Base-by-base conservation (phyloP, 2,113 vertebrate genomes). In the Gallinago paraguaiae region DNA sequence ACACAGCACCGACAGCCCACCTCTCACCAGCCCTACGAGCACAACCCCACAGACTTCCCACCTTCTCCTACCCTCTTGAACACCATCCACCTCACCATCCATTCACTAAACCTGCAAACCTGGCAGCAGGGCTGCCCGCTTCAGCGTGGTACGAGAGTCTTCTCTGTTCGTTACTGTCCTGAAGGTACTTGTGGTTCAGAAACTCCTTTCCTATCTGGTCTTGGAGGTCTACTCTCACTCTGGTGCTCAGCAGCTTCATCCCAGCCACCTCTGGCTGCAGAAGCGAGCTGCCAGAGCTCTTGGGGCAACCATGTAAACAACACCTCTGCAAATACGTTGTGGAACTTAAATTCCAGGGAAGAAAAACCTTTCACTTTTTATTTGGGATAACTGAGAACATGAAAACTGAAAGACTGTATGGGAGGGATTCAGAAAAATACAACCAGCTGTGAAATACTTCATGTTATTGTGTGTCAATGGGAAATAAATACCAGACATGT, bases 261-360 rank as follows among this genome's bases (percentile, higher is more conserved):
- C 35, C n/a, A 48, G 22, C 15, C n/a, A 60, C 15, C 31, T 88
- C 22, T 31, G 63, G 45, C 17, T 24, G 51, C 11, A 82, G 35
- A 5, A 82, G 25, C 0, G 0, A 59, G 43, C 3, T 54, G 37
- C 22, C 1, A 2, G 11, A 5, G 28, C 45, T 70, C 20, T n/a
- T 17, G 8, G 15, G 48, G 7, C 20, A 3, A 61, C 53, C 18
- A 18, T 4, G 8, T 46, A 57, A 56, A 72, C 13, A 28, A 39
- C 53, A 72, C 15, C 13, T 83, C 59, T 57, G 37, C 41, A 81
- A 57, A 37, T 4, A 2, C 2, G 43, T 46, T 70, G 25, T 17
- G 75, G 46, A 91, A 59, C 31, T 92, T 53, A 30, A 72, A 61
- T 63, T 86, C n/a, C 46, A 81, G 41, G 8, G 11, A 70, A 17